Evolutionary conservation across 2,797 vertebrate genomes (phyloP).

Genomic region (Cygnus olor): DNA sequence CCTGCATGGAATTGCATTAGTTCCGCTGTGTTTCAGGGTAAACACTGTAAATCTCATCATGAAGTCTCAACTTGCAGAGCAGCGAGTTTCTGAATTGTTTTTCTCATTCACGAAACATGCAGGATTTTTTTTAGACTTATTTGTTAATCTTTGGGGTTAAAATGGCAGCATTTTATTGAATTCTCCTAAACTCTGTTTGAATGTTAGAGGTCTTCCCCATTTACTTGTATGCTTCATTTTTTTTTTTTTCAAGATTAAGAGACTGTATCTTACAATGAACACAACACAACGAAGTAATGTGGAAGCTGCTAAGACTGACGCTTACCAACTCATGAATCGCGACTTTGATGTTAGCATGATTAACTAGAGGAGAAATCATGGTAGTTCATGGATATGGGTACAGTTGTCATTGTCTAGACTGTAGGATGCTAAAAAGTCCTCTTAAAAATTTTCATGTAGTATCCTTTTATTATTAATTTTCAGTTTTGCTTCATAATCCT

Average conservation of each 20-base stretch:
- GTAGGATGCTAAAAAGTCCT: background rate
- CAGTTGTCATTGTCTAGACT: background rate
- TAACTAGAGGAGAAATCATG: background rate
- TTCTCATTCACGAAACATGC: background rate
- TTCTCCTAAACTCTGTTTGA: rapidly evolving
- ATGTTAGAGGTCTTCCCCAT: background rate
- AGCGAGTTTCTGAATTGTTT: background rate
- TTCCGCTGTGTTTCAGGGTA: conserved; percentile 7
- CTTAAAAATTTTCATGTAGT: background rate
- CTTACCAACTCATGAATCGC: background rate
- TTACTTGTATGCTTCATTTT: background rate
- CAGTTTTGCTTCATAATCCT: background rate
- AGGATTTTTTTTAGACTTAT: background rate
- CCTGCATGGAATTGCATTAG: conserved; percentile 17
- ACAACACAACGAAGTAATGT: too few relatives aligned
- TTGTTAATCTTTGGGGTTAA: background rate
- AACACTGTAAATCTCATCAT: background rate
- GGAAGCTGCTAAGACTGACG: background rate
- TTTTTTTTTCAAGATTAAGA: background rate
- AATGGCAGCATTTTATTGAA: background rate
- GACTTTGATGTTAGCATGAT: background rate
- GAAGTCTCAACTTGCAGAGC: background rate
- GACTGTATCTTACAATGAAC: background rate
- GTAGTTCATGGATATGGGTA: background rate
- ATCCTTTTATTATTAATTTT: background rate